phyloP scores from a whole-genome alignment of 2,113 vertebrate species.

The Syngnathus typhle region DNA sequence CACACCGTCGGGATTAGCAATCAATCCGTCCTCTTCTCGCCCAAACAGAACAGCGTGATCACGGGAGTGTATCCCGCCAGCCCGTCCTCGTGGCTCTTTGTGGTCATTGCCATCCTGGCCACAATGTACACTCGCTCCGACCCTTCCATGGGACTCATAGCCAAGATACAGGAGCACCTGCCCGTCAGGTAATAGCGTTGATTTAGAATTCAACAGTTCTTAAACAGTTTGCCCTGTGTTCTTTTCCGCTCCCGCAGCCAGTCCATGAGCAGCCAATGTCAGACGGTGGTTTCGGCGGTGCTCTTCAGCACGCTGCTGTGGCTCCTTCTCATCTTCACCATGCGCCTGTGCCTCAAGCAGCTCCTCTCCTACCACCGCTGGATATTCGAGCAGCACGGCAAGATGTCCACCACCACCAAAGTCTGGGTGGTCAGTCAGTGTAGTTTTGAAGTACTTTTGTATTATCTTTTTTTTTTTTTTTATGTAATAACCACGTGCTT shows the following conservation, averaged over 20 bases:
- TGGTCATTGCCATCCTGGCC: constrained; percentile 82
- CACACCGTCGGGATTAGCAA: not conserved
- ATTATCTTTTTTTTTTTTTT: no score
- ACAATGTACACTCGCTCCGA: constrained; percentile 85
- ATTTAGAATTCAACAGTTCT: no score
- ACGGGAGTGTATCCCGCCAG: constrained; percentile 83
- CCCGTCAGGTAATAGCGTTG: constrained; percentile 73
- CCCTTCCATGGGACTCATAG: constrained; percentile 89
- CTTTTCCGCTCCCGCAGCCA: constrained; percentile 46
- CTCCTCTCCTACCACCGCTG: constrained; percentile 88
- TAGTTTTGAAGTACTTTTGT: constrained; percentile 1
- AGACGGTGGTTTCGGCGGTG: constrained; percentile 73
- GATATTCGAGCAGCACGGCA: constrained; percentile 83
- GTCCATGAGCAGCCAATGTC: constrained; percentile 73
- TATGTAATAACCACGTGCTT: not conserved
- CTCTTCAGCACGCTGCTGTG: constrained; percentile 84
- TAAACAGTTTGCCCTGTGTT: not conserved
- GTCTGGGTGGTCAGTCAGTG: constrained; percentile 81
- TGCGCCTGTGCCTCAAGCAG: constrained; percentile 81
- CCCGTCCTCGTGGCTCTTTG: constrained; percentile 86
- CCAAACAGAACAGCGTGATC: constrained; percentile 77
- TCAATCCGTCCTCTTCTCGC: not conserved
- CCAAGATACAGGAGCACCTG: constrained; percentile 84
- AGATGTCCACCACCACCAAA: constrained; percentile 82
- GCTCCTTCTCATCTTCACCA: constrained; percentile 83